Percentiles rank a stretch among this genome's conserved stretches.
phyloP scores from a whole-genome alignment of 2,797 vertebrate species.

The Gadopsis marmoratus region DNA sequence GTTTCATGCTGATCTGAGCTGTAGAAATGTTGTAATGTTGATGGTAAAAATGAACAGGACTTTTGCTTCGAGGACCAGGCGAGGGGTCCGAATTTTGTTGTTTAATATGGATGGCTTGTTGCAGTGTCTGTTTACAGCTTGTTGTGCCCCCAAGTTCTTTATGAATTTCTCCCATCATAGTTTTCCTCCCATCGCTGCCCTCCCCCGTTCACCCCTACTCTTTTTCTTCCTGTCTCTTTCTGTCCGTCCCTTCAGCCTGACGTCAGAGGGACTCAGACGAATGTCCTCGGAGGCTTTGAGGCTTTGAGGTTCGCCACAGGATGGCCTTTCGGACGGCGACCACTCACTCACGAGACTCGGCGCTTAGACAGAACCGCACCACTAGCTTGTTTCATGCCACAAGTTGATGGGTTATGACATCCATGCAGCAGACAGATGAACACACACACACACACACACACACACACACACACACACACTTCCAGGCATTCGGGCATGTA shows the following conservation, averaged over 20 bases:
- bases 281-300: conserved; percentile 32
- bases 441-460: conserved; percentile 6
- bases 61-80: no score
- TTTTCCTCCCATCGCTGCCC: not conserved
- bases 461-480: conserved; percentile 25
- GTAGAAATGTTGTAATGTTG: no score
- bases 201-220: no score
- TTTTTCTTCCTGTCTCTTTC: not conserved
- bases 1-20: no score
- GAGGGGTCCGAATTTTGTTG: no score
- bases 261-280: conserved; percentile 60
- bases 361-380: conserved; percentile 57
- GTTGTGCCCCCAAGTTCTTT: no score
- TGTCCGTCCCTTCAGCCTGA: conserved; percentile 15
- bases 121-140: no score
- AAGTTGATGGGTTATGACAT: conserved; percentile 70
- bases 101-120: no score
- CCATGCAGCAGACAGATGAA: conserved; percentile 64
- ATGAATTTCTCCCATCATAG: not conserved
- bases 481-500: not conserved
- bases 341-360: conserved; percentile 42
- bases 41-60: not conserved
- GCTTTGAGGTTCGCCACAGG: conserved; percentile 15
- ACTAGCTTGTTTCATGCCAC: conserved; percentile 61
- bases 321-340: not conserved